These are phyloP conservation scores for Cataglyphis albicans DNA, from an alignment of 2,888 invertebrate genomes.

Conservation along the genomic window DNA sequence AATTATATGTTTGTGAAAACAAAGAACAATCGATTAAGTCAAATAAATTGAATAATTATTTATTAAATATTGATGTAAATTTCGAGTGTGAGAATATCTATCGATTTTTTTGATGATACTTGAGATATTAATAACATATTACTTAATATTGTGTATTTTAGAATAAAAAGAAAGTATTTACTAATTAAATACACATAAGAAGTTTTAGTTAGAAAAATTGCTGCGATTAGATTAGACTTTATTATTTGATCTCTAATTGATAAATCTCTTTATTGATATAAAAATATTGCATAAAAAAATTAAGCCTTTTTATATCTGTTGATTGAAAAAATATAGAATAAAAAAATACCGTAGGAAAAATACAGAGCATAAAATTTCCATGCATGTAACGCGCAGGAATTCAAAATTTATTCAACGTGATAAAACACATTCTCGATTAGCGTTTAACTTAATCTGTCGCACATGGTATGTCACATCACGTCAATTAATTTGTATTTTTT, in stretches of 20 bases:
- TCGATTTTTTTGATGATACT: neutral
- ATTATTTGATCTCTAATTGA: neutral
- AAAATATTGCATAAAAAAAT: neutral
- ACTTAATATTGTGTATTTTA: neutral
- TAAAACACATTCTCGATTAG: slow-evolving; percentile 31
- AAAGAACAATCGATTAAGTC: neutral
- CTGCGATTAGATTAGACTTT: neutral
- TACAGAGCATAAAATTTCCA: slow-evolving; percentile 3
- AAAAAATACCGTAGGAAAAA: neutral
- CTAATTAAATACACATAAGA: neutral
- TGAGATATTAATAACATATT: neutral
- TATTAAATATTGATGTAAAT: neutral
- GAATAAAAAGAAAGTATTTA: neutral
- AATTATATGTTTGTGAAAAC: neutral
- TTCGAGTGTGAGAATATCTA: neutral
- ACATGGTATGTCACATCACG: neutral
- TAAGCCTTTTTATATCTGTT: neutral
- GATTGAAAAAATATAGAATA: slow-evolving; percentile 10
- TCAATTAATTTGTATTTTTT: neutral
- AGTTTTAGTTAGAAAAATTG: neutral
- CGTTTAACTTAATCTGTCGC: slow-evolving; percentile 3
- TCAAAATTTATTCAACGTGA: slow-evolving; percentile 12
- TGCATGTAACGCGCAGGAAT: neutral
- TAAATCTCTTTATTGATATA: neutral
- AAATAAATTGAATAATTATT: neutral